A percentile compares a stretch with the other conserved stretches of the same genome.
These are phyloP conservation scores for Lophotis ruficrista DNA, from an alignment of 2,113 vertebrate species.

Conservation along the genomic window DNA sequence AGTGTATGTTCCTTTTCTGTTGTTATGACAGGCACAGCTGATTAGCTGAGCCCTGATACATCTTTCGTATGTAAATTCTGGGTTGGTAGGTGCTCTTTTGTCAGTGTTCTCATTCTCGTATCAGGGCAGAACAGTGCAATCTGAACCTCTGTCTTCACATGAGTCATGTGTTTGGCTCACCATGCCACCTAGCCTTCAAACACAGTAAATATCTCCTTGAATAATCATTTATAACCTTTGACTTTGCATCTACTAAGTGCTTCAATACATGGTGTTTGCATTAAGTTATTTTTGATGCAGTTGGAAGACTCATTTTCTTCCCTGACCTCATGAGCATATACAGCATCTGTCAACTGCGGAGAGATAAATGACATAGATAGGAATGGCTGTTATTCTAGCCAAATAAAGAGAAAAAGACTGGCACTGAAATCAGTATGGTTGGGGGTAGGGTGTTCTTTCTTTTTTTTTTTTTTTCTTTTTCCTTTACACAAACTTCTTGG, in stretches of 20 bases:
- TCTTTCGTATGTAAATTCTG: background rate
- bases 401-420: background rate
- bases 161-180: background rate
- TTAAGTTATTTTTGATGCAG: background rate
- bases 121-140: accelerated
- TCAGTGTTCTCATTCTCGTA: background rate
- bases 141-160: background rate
- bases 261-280: background rate
- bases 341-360: background rate
- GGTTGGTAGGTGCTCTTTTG: background rate
- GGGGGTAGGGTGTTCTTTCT: background rate
- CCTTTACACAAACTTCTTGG: background rate
- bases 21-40: background rate
- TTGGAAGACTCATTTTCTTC: background rate
- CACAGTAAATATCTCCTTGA: background rate
- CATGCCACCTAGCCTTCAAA: background rate
- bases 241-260: background rate
- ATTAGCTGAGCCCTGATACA: background rate
- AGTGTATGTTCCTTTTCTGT: background rate
- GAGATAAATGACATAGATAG: background rate
- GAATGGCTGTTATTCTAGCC: background rate
- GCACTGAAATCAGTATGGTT: background rate
- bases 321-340: background rate
- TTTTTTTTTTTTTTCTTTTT: background rate
- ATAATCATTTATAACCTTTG: background rate